Conservation (phyloP, 2,113 vertebrate species). For the Aix galericulata region DNA sequence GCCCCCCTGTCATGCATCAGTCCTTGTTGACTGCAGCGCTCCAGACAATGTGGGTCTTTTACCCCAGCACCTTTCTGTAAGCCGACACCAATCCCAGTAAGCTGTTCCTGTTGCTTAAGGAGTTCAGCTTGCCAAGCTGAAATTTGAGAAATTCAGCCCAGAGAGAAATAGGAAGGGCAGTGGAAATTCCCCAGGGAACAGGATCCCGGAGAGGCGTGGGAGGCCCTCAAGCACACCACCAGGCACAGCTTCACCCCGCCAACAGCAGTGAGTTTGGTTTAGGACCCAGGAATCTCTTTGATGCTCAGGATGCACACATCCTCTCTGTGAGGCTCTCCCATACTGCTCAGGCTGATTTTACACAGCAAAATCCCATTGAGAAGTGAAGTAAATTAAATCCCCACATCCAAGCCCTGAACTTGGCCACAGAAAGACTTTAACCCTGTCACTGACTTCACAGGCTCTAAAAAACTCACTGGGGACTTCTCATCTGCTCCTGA, state of each 20-base stretch:
- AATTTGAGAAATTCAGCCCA: neutral
- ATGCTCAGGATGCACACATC: neutral
- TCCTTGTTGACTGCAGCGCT: neutral
- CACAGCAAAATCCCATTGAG: neutral
- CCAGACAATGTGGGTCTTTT: neutral
- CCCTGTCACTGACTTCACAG: neutral
- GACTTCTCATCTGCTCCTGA: neutral
- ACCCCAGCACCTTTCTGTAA: neutral
- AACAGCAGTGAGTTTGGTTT: neutral
- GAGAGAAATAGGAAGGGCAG: neutral
- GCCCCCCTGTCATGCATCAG: neutral
- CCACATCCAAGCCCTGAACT: neutral
- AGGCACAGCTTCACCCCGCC: neutral
- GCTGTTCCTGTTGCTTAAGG: neutral
- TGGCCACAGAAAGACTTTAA: neutral
- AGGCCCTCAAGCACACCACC: neutral
- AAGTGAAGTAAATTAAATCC: neutral
- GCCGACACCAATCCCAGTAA: neutral
- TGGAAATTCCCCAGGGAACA: neutral
- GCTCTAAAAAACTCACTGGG: neutral
- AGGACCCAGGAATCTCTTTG: neutral
- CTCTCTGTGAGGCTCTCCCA: neutral
- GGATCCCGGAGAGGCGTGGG: rapidly evolving
- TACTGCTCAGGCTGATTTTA: neutral
- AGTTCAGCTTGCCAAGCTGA: neutral